phyloP scores from a whole-genome alignment of 1,140 invertebrate species.

The Babylonia areolata region DNA sequence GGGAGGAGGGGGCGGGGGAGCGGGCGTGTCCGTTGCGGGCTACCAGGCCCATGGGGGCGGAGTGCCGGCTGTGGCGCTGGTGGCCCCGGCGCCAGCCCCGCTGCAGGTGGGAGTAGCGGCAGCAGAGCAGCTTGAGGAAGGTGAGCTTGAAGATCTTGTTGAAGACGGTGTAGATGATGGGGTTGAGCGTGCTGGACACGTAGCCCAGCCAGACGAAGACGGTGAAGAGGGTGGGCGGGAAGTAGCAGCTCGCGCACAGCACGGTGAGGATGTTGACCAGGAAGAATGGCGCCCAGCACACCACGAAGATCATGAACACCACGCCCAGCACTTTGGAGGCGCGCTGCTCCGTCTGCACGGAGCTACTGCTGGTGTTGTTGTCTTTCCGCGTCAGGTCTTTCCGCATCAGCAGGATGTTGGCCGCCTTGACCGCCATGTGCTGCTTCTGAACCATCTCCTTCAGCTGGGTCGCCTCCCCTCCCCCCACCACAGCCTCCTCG shows the following conservation, averaged over 20 bases:
- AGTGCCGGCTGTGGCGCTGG: background rate
- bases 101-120: slow-evolving; percentile 62
- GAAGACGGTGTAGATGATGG: slow-evolving; percentile 77
- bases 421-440: slow-evolving; percentile 67
- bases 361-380: too few relatives aligned
- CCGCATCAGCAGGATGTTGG: slow-evolving; percentile 66
- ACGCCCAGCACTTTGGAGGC: slow-evolving; percentile 83
- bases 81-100: slow-evolving; percentile 43
- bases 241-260: slow-evolving; percentile 78
- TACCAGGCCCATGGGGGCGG: background rate
- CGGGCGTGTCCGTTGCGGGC: background rate
- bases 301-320: slow-evolving; percentile 74
- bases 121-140: slow-evolving; percentile 72
- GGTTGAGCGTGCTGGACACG: slow-evolving; percentile 74
- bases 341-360: slow-evolving; percentile 89
- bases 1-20: background rate
- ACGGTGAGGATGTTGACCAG: slow-evolving; percentile 72
- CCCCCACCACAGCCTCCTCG: background rate
- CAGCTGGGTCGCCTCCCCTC: slow-evolving; percentile 46
- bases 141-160: slow-evolving; percentile 75
- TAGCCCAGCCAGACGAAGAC: slow-evolving; percentile 76
- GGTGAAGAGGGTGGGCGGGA: slow-evolving; percentile 64
- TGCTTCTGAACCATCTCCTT: slow-evolving; percentile 67
- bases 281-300: slow-evolving; percentile 76
- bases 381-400: slow-evolving; percentile 46